These are phyloP conservation scores for Amblyornis subalaris DNA, from an alignment of 2,113 vertebrate species.

Conservation along the genomic window DNA sequence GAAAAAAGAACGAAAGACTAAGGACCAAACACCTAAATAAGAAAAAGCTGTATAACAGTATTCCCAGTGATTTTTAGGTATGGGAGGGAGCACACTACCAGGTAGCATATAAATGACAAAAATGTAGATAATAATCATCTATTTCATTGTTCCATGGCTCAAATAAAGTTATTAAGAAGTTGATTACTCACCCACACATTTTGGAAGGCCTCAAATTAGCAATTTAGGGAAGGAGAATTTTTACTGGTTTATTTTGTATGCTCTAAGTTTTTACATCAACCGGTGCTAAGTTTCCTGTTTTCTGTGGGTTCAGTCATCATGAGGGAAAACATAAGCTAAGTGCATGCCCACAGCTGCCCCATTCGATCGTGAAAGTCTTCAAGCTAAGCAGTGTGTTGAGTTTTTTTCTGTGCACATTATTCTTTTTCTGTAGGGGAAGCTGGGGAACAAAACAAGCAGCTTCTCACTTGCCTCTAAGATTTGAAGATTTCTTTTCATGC, in stretches of 20 bases:
- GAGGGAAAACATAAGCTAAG: neutral
- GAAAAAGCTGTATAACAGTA: neutral
- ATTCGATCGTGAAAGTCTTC: neutral
- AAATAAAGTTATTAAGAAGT: neutral
- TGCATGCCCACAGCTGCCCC: neutral
- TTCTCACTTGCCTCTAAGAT: neutral
- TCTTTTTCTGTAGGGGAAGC: neutral
- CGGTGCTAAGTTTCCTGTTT: neutral
- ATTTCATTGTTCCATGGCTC: neutral
- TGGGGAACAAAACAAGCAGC: neutral
- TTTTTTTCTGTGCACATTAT: neutral
- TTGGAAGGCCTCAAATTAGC: neutral
- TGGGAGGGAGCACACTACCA: neutral
- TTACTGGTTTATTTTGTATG: neutral
- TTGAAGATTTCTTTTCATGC: neutral
- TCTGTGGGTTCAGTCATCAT: neutral
- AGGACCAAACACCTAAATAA: neutral
- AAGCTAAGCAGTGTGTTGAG: neutral
- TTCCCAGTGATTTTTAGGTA: neutral
- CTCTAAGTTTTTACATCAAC: neutral
- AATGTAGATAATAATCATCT: neutral
- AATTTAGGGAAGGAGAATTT: neutral
- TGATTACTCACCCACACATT: neutral
- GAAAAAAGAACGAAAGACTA: neutral
- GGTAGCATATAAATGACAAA: neutral